phyloP scores from a whole-genome alignment of 2,888 invertebrate species.

The Lacanobia wlatinum region DNA sequence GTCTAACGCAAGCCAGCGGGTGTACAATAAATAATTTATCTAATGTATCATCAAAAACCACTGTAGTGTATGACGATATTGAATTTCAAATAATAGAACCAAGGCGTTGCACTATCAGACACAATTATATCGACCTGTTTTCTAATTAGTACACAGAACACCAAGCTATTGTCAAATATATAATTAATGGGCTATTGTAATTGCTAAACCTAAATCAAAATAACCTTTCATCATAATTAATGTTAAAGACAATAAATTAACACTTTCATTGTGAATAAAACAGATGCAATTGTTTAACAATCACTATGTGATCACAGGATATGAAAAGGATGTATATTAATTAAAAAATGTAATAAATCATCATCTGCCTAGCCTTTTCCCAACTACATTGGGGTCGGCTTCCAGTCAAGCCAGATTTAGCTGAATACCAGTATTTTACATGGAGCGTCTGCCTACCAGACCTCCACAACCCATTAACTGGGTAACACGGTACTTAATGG shows the following conservation, averaged over 20 bases:
- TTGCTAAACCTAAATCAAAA: constrained; percentile 12
- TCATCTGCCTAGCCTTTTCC: too few relatives aligned
- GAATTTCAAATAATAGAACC: background rate
- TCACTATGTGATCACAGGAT: background rate
- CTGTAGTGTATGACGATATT: background rate
- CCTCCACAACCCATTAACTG: too few relatives aligned
- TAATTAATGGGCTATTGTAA: constrained; percentile 8
- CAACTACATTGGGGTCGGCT: too few relatives aligned
- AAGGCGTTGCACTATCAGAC: background rate
- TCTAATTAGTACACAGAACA: background rate
- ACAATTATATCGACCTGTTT: background rate
- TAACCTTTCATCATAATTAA: constrained; percentile 8
- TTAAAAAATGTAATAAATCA: too few relatives aligned
- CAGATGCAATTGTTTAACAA: background rate
- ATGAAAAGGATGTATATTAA: background rate
- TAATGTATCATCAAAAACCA: too few relatives aligned
- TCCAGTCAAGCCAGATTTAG: too few relatives aligned
- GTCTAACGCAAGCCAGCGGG: too few relatives aligned
- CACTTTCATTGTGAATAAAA: background rate
- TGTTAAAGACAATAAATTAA: constrained; percentile 5
- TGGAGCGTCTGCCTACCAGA: too few relatives aligned
- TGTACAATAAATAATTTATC: too few relatives aligned
- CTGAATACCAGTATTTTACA: too few relatives aligned
- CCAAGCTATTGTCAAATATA: constrained; percentile 13
- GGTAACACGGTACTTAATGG: too few relatives aligned